Conservation (phyloP, 1,140 invertebrate genomes). For the Aphelenchoides avenae region DNA sequence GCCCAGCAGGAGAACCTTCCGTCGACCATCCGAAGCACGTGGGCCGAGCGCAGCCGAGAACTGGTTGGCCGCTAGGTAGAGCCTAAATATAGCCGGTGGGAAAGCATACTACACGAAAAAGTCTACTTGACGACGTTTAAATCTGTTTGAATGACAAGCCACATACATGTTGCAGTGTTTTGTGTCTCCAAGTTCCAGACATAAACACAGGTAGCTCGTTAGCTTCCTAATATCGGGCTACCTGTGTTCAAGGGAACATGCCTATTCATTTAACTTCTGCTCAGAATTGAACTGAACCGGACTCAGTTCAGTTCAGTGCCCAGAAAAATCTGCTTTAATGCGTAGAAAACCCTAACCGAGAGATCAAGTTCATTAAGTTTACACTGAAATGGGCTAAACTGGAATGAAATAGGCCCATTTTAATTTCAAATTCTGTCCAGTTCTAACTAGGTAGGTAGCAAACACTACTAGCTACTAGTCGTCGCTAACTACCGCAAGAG, state of each 20-base stretch:
- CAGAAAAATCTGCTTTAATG: constrained; percentile 8
- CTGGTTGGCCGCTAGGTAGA: constrained; percentile 49
- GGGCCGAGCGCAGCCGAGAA: constrained; percentile 53
- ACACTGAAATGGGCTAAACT: too few species aligned
- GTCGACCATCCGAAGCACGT: constrained; percentile 53
- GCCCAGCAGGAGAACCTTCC: constrained; percentile 26
- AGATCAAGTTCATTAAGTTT: too few species aligned
- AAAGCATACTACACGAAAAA: too few species aligned
- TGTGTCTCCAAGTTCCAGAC: constrained; percentile 3
- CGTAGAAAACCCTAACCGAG: too few species aligned
- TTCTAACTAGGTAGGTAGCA: too few species aligned
- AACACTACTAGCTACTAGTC: too few species aligned
- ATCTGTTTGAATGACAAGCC: constrained; percentile 1
- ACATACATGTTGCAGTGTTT: constrained; percentile 1
- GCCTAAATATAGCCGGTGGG: constrained; percentile 38
- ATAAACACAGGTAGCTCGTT: not conserved
- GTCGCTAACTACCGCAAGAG: too few species aligned
- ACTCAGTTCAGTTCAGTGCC: not conserved
- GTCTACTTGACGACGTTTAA: too few species aligned
- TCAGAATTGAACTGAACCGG: too few species aligned
- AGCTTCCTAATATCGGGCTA: not conserved
- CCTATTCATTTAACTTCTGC: too few species aligned
- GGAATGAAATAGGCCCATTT: too few species aligned
- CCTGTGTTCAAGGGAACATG: too few species aligned
- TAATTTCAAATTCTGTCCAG: constrained; percentile 10